Evolutionary conservation across 2,888 invertebrate genomes (phyloP).

Genomic region (Stenoptilia bipunctidactyla): DNA sequence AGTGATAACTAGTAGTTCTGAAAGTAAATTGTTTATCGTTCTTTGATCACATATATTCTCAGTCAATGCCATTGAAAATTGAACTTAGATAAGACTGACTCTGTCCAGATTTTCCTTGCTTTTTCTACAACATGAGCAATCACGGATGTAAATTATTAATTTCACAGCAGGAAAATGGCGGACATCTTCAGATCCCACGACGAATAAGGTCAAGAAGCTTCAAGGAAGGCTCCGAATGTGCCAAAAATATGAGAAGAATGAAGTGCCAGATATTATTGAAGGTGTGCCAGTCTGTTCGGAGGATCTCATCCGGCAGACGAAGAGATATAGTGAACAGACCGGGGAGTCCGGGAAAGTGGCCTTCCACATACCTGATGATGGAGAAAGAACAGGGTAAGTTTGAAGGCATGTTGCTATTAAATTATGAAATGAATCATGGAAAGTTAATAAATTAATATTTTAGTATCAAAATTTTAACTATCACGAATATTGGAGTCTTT

Average conservation of each 20-base stretch:
- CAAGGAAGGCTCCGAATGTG: conserved; percentile 49
- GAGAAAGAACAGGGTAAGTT: conserved; percentile 39
- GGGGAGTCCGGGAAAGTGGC: conserved; percentile 35
- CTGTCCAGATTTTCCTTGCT: not conserved
- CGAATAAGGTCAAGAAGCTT: conserved; percentile 43
- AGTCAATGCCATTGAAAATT: not conserved
- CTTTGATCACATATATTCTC: not conserved
- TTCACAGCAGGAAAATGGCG: conserved; percentile 45
- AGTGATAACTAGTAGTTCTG: not conserved
- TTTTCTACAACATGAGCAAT: not conserved
- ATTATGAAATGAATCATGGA: too few species aligned
- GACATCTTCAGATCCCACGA: conserved; percentile 45
- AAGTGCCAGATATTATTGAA: conserved; percentile 65
- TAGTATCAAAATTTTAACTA: too few species aligned
- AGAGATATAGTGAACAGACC: conserved; percentile 27
- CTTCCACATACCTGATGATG: conserved; percentile 50
- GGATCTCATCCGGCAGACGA: conserved; percentile 32
- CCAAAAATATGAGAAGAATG: conserved; percentile 57
- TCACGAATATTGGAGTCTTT: too few species aligned
- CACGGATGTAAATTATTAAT: not conserved
- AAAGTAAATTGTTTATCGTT: not conserved
- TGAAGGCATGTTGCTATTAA: too few species aligned
- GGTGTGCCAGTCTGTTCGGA: conserved; percentile 62
- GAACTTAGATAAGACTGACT: not conserved
- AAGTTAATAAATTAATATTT: too few species aligned